Evolutionary conservation across 2,113 vertebrate species (phyloP).

Genomic region (Bagarius yarrelli): DNA sequence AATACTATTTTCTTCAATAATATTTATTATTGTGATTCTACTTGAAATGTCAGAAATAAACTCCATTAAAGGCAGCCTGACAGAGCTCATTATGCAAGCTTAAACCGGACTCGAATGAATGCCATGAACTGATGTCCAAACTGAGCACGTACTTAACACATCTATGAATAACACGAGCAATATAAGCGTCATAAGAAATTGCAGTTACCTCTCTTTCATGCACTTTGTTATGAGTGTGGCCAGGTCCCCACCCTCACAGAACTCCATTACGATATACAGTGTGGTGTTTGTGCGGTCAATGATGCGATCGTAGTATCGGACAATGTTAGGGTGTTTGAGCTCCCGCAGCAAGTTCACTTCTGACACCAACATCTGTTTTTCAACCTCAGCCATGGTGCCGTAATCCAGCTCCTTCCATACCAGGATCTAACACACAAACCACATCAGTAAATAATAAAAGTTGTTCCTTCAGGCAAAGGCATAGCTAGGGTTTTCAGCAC

Average conservation of each 20-base stretch:
- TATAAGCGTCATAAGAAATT: background rate
- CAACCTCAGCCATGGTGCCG: conserved; percentile 86
- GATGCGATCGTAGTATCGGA: conserved; percentile 91
- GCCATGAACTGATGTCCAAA: no score
- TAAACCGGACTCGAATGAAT: background rate
- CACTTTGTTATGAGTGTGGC: conserved; percentile 81
- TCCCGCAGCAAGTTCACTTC: conserved; percentile 95
- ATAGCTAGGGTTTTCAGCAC: no score
- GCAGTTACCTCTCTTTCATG: conserved; percentile 80
- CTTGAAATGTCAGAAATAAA: background rate
- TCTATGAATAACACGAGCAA: background rate
- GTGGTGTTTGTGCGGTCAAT: conserved; percentile 86
- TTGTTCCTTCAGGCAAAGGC: no score
- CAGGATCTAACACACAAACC: conserved; percentile 71
- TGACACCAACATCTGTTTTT: conserved; percentile 96
- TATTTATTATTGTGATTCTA: background rate
- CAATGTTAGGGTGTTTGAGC: conserved; percentile 91
- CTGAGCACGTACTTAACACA: background rate
- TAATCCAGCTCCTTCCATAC: conserved; percentile 98
- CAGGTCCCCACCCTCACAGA: conserved; percentile 92
- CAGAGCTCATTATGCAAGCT: background rate
- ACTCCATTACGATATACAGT: conserved; percentile 95
- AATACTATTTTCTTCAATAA: no score
- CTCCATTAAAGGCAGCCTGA: background rate
- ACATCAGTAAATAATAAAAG: background rate